Percentiles rank a stretch among this genome's conserved stretches.
These are phyloP conservation scores for Laspeyria flexula DNA, from an alignment of 2,888 invertebrate genomes.

Conservation along the genomic window DNA sequence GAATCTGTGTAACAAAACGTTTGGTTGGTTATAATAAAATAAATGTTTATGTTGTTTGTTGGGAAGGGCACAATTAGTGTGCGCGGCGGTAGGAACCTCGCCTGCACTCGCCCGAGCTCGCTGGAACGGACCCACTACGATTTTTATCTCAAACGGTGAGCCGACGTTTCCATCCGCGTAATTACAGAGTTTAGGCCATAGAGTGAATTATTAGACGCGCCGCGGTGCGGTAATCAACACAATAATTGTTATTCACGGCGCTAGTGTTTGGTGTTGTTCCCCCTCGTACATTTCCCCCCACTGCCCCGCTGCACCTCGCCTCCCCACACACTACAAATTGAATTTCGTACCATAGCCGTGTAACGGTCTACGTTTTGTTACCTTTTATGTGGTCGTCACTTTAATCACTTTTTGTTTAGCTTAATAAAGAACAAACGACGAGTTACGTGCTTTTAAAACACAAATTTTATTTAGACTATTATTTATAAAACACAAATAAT, in stretches of 20 bases:
- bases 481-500: too few relatives aligned
- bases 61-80: constrained; percentile 67
- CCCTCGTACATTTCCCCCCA: constrained; percentile 2
- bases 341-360: constrained; percentile 69
- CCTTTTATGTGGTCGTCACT: constrained; percentile 46
- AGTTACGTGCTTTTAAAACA: constrained; percentile 11
- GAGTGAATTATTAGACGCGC: constrained; percentile 83
- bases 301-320: constrained; percentile 6
- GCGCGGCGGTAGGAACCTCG: constrained; percentile 56
- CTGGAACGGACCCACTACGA: constrained; percentile 55
- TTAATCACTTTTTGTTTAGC: constrained; percentile 43
- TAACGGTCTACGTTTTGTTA: constrained; percentile 63
- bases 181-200: constrained; percentile 82
- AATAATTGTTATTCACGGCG: constrained; percentile 80
- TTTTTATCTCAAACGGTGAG: constrained; percentile 84
- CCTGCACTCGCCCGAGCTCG: constrained; percentile 23
- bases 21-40: constrained; percentile 62
- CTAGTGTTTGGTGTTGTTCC: constrained; percentile 66
- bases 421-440: constrained; percentile 42
- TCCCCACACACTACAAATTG: constrained; percentile 61
- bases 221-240: constrained; percentile 76
- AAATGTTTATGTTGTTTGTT: constrained; percentile 77
- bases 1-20: constrained; percentile 44
- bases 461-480: too few relatives aligned
- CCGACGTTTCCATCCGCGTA: constrained; percentile 80